Conservation (phyloP, 1,140 invertebrate species). For the Papilio machaon region DNA sequence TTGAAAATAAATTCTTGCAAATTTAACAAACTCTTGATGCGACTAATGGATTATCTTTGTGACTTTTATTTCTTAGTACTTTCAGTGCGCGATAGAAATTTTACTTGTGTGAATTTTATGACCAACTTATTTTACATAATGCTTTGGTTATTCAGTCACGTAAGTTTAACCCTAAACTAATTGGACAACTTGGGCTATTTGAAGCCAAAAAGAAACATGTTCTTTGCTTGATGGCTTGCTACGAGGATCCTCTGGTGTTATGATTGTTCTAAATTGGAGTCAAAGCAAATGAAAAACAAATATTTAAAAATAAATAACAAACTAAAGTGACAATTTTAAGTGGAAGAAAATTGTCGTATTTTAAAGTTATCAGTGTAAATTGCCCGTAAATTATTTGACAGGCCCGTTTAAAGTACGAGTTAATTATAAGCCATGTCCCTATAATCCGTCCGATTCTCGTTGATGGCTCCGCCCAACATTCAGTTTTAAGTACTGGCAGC, state of each 20-base stretch:
- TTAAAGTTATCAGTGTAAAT: slow-evolving; percentile 9
- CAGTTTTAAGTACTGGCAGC: slow-evolving; percentile 59
- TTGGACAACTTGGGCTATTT: neutral
- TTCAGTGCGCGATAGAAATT: neutral
- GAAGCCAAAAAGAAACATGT: neutral
- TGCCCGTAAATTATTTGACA: slow-evolving; percentile 34
- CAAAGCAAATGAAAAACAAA: neutral
- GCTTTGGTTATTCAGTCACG: neutral
- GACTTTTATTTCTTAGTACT: neutral
- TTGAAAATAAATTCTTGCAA: slow-evolving; percentile 39
- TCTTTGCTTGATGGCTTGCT: neutral
- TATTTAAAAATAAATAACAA: neutral
- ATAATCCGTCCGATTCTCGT: slow-evolving; percentile 64
- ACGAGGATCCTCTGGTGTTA: neutral
- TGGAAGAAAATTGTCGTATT: neutral
- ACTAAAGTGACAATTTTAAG: neutral
- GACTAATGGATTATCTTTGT: slow-evolving; percentile 31
- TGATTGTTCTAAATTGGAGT: neutral
- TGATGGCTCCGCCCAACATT: slow-evolving; percentile 64
- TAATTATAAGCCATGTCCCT: slow-evolving; percentile 69
- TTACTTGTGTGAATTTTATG: neutral
- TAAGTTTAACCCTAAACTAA: neutral
- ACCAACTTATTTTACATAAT: neutral
- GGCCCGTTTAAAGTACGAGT: slow-evolving; percentile 43
- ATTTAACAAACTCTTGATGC: slow-evolving; percentile 32